Percentiles rank a stretch among this genome's conserved stretches.
These are phyloP conservation scores for Lepidostoma basale DNA, from an alignment of 1,140 invertebrate species.

Conservation along the genomic window DNA sequence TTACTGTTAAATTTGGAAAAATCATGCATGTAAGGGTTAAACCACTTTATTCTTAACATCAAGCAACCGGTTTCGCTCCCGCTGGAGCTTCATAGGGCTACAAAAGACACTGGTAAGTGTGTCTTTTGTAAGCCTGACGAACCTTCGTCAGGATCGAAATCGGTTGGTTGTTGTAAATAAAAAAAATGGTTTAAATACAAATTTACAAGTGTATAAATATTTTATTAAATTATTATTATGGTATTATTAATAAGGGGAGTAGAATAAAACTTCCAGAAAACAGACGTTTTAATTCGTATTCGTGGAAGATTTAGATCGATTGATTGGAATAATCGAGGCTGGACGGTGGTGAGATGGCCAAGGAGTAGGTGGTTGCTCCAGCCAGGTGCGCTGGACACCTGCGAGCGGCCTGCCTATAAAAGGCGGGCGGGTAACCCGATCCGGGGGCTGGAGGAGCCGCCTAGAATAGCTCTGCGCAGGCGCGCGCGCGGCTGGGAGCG, in stretches of 20 bases:
- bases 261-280: neutral
- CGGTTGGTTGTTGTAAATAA: too few species aligned
- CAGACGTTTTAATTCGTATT: neutral
- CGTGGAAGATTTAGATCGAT: neutral
- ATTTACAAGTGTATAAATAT: neutral
- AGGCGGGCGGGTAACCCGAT: conserved; percentile 38
- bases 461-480: conserved; percentile 37
- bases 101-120: too few species aligned
- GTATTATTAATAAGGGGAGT: neutral
- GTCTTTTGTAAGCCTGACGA: too few species aligned
- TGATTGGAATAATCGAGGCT: neutral
- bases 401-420: conserved; percentile 24
- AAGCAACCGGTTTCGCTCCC: too few species aligned
- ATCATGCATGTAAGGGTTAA: too few species aligned
- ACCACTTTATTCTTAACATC: too few species aligned
- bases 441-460: conserved; percentile 23
- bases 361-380: neutral
- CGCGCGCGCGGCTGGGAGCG: conserved; percentile 27
- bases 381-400: conserved; percentile 19
- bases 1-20: too few species aligned
- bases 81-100: too few species aligned
- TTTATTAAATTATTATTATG: neutral
- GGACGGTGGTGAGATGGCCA: neutral
- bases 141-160: too few species aligned
- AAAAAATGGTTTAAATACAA: too few species aligned